Percentiles rank a stretch among this genome's conserved stretches.
These are phyloP conservation scores for Mallateleia sp. DNA, from an alignment of 2,888 invertebrate genomes.

Conservation along the genomic window DNA sequence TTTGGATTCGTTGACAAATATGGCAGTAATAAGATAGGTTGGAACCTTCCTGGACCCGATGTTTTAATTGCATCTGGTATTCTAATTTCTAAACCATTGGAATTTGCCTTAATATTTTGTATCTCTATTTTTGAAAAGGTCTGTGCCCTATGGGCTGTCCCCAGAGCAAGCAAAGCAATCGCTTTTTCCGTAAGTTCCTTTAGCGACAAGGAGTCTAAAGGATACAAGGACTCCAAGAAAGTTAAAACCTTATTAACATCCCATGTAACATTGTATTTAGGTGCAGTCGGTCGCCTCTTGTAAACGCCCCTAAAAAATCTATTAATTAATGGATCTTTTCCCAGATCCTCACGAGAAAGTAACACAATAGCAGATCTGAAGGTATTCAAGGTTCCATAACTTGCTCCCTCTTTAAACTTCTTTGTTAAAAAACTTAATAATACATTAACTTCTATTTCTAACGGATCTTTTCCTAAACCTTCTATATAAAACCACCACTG, in stretches of 20 bases:
- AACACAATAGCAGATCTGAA: conserved; percentile 10
- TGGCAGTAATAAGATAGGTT: conserved; percentile 26
- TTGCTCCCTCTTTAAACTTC: conserved; percentile 3
- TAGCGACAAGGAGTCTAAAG: neutral
- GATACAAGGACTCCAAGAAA: neutral
- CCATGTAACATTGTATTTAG: conserved; percentile 22
- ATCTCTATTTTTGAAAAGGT: conserved; percentile 3
- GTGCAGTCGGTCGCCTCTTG: neutral
- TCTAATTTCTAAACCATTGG: conserved; percentile 31
- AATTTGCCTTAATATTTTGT: too few relatives aligned
- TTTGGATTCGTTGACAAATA: neutral
- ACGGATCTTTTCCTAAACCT: neutral
- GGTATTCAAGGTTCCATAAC: neutral
- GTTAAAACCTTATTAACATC: conserved; percentile 30
- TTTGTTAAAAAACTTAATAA: neutral
- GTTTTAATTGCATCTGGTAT: conserved; percentile 67
- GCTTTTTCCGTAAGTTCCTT: neutral
- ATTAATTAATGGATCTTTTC: neutral
- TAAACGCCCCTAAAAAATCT: neutral
- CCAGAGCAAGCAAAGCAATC: neutral
- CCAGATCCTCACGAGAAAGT: neutral
- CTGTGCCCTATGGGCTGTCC: conserved; percentile 7
- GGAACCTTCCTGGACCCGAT: conserved; percentile 32
- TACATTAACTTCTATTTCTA: neutral
- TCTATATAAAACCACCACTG: conserved; percentile 16